Evolutionary conservation across 1,140 invertebrate species (phyloP).

Genomic region (Brachionus calyciflorus): DNA sequence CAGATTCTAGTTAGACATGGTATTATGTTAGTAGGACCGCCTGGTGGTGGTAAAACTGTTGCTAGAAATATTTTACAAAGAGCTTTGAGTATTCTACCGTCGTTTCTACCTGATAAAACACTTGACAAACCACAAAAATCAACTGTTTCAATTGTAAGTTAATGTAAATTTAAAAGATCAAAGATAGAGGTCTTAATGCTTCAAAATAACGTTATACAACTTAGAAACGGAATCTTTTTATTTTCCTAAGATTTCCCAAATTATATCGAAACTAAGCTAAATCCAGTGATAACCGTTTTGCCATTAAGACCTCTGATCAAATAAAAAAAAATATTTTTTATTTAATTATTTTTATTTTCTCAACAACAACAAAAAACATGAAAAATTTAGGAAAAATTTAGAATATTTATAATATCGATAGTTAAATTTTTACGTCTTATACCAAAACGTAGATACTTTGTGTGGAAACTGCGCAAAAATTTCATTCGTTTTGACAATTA

Average conservation of each 20-base stretch:
- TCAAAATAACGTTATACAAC: too few relatives aligned
- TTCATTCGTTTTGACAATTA: background rate
- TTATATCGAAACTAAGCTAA: too few relatives aligned
- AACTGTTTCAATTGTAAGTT: conserved; percentile 2
- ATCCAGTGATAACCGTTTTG: too few relatives aligned
- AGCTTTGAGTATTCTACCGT: conserved; percentile 49
- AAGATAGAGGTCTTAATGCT: too few relatives aligned
- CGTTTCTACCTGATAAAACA: background rate
- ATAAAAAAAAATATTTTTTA: too few relatives aligned
- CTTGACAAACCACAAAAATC: background rate
- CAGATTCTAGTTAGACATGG: conserved; percentile 62
- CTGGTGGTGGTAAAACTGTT: conserved; percentile 63
- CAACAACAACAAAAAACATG: too few relatives aligned
- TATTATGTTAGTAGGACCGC: conserved; percentile 66
- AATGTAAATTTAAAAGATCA: too few relatives aligned
- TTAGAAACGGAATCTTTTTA: too few relatives aligned
- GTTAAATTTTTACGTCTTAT: conserved; percentile 61
- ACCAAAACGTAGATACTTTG: background rate
- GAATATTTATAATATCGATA: conserved; percentile 73
- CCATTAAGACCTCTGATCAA: background rate
- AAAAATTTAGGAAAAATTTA: background rate
- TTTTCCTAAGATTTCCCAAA: too few relatives aligned
- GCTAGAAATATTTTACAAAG: conserved; percentile 58
- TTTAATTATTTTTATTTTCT: too few relatives aligned
- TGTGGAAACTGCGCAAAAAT: background rate